phyloP scores from a whole-genome alignment of 2,888 invertebrate genomes.

The Ctenicera cuprea region DNA sequence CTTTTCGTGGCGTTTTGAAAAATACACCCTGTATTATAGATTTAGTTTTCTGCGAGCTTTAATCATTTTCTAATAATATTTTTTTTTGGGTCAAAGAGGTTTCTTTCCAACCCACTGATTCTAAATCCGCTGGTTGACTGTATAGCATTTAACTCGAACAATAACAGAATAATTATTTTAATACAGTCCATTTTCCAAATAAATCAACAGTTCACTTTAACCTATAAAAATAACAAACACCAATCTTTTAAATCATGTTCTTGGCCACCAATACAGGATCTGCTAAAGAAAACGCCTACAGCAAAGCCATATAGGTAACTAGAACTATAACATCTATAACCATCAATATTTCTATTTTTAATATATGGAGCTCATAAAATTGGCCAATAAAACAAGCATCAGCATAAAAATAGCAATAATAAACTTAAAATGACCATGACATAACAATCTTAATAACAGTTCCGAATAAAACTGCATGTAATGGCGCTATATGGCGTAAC shows the following conservation, averaged over 20 bases:
- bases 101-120: no score
- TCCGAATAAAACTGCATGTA: slow-evolving; percentile 1
- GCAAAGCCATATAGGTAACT: slow-evolving; percentile 6
- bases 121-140: no score
- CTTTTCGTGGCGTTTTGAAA: no score
- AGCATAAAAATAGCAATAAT: not conserved
- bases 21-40: no score
- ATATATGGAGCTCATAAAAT: slow-evolving; percentile 9
- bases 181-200: not conserved
- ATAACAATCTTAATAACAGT: slow-evolving; percentile 1
- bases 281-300: slow-evolving; percentile 13
- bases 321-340: slow-evolving; percentile 8
- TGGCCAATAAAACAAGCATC: not conserved
- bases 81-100: no score
- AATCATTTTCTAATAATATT: no score
- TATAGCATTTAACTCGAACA: no score
- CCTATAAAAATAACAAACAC: not conserved
- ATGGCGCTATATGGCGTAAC: slow-evolving; percentile 12
- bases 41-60: no score
- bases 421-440: slow-evolving; percentile 1
- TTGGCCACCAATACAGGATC: slow-evolving; percentile 1
- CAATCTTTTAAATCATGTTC: not conserved
- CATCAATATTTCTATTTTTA: slow-evolving; percentile 16
- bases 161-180: no score
- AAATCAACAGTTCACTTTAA: not conserved